Conservation (phyloP, 2,113 vertebrate species). For the Corvus cornix region DNA sequence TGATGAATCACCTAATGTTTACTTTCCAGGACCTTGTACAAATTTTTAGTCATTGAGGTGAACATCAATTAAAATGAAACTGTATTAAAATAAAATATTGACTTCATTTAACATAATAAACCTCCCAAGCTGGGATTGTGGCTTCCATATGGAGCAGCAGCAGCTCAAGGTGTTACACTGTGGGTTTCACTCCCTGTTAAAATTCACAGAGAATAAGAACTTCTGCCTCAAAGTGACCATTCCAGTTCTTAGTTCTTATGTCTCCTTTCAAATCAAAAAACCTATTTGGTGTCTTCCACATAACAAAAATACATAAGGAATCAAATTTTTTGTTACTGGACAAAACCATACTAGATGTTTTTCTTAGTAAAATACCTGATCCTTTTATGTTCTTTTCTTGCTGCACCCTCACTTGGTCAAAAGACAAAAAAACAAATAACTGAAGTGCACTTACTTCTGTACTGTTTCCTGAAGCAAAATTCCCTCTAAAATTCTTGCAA, state of each 20-base stretch:
- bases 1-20: slow-evolving; percentile 58
- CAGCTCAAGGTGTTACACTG: neutral
- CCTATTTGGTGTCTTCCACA: neutral
- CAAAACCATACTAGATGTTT: neutral
- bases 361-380: neutral
- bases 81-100: slow-evolving; percentile 41
- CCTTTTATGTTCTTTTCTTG: neutral
- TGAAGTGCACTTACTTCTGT: neutral
- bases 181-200: neutral
- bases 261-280: neutral
- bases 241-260: neutral
- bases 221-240: neutral
- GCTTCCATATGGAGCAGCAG: neutral
- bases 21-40: slow-evolving; percentile 39
- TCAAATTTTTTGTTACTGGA: neutral
- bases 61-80: slow-evolving; percentile 54
- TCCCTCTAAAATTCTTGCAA: neutral
- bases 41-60: slow-evolving; percentile 31
- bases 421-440: neutral
- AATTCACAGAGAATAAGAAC: neutral
- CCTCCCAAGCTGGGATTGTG: neutral
- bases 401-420: neutral
- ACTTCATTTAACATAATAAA: slow-evolving; percentile 13
- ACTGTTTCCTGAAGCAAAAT: neutral
- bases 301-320: neutral